Base-by-base conservation (phyloP, 2,797 vertebrate genomes). In the Crocodylus rhombifer region DNA sequence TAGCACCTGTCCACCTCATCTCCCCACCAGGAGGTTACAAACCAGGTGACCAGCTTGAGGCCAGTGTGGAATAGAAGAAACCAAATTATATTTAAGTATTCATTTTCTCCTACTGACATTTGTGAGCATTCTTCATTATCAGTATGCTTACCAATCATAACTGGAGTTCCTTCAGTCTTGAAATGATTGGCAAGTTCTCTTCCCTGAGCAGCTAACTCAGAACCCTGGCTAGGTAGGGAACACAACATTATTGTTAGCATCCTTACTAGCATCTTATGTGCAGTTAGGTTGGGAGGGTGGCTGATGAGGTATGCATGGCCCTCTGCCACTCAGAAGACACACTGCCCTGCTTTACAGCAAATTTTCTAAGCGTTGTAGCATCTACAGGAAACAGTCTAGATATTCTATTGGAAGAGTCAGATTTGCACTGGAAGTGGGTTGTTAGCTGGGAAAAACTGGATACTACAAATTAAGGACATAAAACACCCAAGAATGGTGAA, bases 111-210 rank as follows among this genome's bases (percentile, higher is more conserved):
- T 64, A 64, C 28, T 28, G 7, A 28, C 73, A 80, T 69, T 13
- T 61, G 56, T 1, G 17, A 26, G 36, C 36, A 21, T 80, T 84
- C 51, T 84, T 77, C 1, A 4, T 17, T 20, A 69, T 60, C 0
- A 12, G 86, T 83, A 55, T 85, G 86, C 98, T 98, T 97, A 99
- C 99, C 99, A 14, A 99, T 99, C 99, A 99, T 99, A 62, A 99
- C 16, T 3, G 99, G 99, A 26, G 99, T 99, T 91, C 99, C 99
- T 95, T 99, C 99, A 36, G 95, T 98, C 76, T 98, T 97, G 97
- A 99, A 99, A 93, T 99, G 99, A 96, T 97, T 98, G 58, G 98
- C 98, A 96, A 99, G 98, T 95, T 99, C 99, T 98, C 99, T 98
- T 95, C 99, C 99, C 96, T 98, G 98, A 28, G 98, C 97, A 0